A percentile compares a stretch with the other conserved stretches of the same genome.
Evolutionary conservation across 2,797 vertebrate species (phyloP).

Genomic region (Parauchenoglanis ngamensis): DNA sequence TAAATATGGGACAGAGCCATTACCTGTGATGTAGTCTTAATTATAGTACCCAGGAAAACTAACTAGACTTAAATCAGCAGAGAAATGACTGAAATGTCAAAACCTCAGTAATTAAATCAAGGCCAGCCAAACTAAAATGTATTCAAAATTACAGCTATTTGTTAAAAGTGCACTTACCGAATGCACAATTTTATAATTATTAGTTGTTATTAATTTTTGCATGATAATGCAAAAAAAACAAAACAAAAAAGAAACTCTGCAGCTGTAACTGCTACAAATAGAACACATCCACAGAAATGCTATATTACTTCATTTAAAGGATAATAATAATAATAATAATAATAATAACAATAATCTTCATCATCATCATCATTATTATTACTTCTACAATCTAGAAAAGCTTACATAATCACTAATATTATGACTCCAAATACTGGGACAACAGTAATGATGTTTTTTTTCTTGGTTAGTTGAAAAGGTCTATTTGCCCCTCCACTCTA

Average conservation of each 20-base stretch:
- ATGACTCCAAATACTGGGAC: neutral
- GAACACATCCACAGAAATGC: neutral
- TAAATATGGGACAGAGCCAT: slow-evolving; percentile 7
- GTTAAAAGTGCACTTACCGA: neutral
- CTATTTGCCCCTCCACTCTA: neutral
- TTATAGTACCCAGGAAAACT: neutral
- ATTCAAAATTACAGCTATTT: neutral
- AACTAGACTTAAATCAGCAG: neutral
- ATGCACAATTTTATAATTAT: neutral
- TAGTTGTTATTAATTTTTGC: neutral
- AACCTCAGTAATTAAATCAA: slow-evolving; percentile 17
- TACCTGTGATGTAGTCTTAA: neutral
- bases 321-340: too few relatives aligned
- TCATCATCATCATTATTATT: neutral
- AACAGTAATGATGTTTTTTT: neutral
- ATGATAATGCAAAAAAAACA: too few relatives aligned
- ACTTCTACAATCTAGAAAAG: neutral
- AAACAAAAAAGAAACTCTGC: too few relatives aligned
- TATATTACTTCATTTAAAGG: too few relatives aligned
- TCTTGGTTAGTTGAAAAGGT: neutral
- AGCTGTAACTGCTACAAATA: neutral
- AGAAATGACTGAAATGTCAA: slow-evolving; percentile 27
- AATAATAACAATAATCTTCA: neutral
- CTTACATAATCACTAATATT: neutral
- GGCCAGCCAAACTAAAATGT: neutral